Base-by-base conservation (phyloP, 2,797 vertebrate species). In the Mastacembelus armatus region DNA sequence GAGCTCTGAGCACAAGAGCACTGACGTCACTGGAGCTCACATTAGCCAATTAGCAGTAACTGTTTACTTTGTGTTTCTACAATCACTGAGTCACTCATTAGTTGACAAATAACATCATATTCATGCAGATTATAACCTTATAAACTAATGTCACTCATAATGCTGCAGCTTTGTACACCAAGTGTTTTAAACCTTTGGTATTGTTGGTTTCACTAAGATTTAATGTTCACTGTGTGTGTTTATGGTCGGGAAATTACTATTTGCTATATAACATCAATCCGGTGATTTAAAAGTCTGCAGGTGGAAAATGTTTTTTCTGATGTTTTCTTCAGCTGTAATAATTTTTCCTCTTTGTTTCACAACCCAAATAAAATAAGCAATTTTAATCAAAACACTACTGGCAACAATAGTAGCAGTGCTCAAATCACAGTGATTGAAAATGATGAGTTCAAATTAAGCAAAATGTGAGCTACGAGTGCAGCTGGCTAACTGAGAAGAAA, bases 381-480 rank as follows among this genome's bases (percentile, higher is more conserved):
- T 60, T 48, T 61, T 19, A 47, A 65, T 60, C 4, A 39, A 48
- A 47, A 55, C 45, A 33, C 4, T n/a, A 24, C 7, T 42, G 39
- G n/a, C 32, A 48, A 59, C 27, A 18, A 35, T 7, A 47, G 10
- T 43, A 19, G 22, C 26, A 26, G 19, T 44, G 5, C 33, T 48
- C 0, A 29, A 42, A 51, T 62, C 16, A 33, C 4, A 40, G 52
- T 48, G 57, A 55, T 49, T 56, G 18, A 61, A 49, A 63, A 24
- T 24, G 12, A 27, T 43, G 22, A 66, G 27, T 30, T 66, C 10
- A 77, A 48, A 63, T 22, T 71, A 47, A 32, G 44, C 27, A 40
- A 24, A 54, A 39, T 40, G 18, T 49, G 19, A 60, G 49, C 5
- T 15, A 2, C 11, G 27, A 43, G 29, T 60, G 14, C 40, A 61